A percentile compares a stretch with the other conserved stretches of the same genome.
Conservation (phyloP, 1,140 invertebrate genomes). For the Vanessa tameamea region DNA sequence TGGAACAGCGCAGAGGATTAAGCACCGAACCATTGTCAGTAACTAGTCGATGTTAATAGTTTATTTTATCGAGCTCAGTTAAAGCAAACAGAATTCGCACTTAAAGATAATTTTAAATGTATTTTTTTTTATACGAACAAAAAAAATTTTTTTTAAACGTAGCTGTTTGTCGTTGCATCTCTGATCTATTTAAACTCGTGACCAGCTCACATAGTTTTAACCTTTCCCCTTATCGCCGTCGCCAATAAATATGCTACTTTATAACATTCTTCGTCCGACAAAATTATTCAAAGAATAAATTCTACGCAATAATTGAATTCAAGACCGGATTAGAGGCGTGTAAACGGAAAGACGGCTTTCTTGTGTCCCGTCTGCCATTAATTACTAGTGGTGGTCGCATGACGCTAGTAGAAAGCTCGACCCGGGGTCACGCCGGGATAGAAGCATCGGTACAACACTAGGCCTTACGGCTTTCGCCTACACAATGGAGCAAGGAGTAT, state of each 20-base stretch:
- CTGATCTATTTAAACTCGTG: conserved; percentile 9
- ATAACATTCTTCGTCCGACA: conserved; percentile 26
- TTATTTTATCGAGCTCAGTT: no score
- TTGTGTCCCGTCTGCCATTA: conserved; percentile 38
- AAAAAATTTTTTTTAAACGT: background rate
- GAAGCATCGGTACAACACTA: conserved; percentile 30
- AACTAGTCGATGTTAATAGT: no score
- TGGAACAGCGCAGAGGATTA: no score
- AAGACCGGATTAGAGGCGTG: conserved; percentile 39
- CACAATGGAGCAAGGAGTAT: conserved; percentile 23
- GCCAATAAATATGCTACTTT: conserved; percentile 25
- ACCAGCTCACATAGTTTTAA: background rate
- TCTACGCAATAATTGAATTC: conserved; percentile 40
- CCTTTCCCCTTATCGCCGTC: background rate
- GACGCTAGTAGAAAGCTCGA: conserved; percentile 47
- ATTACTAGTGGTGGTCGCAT: conserved; percentile 43
- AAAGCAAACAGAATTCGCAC: no score
- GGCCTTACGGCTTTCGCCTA: conserved; percentile 32
- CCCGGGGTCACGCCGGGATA: conserved; percentile 45
- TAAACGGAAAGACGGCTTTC: conserved; percentile 41
- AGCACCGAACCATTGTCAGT: no score
- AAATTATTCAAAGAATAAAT: conserved; percentile 28
- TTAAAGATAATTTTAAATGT: no score
- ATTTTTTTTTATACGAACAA: no score
- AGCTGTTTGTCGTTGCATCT: background rate